Evolutionary conservation across 2,113 vertebrate genomes (phyloP).

Genomic region (Eupsittula cactorum): DNA sequence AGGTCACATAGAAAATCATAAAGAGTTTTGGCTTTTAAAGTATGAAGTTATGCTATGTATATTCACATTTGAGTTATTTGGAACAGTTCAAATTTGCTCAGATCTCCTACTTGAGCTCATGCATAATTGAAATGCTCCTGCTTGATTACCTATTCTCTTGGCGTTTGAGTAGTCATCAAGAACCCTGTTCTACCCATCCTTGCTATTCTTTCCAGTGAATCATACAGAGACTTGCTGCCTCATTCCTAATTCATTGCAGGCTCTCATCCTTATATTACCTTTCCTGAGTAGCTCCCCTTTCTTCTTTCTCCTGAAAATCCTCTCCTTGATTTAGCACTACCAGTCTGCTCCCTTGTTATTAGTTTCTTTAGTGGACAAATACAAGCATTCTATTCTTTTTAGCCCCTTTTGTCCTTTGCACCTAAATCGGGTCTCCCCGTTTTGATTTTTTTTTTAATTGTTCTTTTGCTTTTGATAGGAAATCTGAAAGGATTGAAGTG

Average conservation of each 20-base stretch:
- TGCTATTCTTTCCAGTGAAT: neutral
- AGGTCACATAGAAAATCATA: neutral
- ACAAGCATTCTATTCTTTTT: neutral
- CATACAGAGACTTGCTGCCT: neutral
- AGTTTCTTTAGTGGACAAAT: neutral
- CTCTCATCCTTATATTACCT: neutral
- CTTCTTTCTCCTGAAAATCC: neutral
- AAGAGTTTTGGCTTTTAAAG: conserved; percentile 19
- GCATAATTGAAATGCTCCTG: conserved; percentile 18
- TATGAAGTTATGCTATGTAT: neutral
- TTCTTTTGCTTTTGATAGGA: neutral
- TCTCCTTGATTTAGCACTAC: neutral
- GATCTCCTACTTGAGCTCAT: neutral
- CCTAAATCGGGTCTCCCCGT: neutral
- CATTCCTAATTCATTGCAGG: neutral
- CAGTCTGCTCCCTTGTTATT: neutral
- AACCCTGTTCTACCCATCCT: neutral
- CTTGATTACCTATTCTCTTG: neutral
- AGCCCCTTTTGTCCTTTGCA: neutral
- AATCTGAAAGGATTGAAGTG: neutral
- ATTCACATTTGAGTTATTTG: conserved; percentile 11
- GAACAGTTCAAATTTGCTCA: neutral
- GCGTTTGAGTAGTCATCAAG: neutral
- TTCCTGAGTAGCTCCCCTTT: neutral
- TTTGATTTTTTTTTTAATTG: neutral